phyloP scores from a whole-genome alignment of 2,888 invertebrate genomes.

The Perdita meconis region DNA sequence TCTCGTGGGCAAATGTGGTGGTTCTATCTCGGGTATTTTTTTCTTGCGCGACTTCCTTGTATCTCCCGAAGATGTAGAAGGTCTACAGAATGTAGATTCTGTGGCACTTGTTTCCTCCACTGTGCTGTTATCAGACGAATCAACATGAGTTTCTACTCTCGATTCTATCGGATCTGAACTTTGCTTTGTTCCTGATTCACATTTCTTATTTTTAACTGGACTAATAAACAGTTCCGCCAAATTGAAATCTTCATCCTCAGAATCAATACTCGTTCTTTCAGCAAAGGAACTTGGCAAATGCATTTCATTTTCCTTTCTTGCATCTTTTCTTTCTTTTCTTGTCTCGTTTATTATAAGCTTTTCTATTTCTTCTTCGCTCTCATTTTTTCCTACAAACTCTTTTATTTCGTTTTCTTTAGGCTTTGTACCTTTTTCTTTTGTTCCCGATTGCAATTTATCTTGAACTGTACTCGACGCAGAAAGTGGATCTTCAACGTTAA shows the following conservation, averaged over 20 bases:
- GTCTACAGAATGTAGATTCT: too few species aligned
- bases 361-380: neutral
- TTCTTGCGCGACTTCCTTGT: neutral
- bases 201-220: neutral
- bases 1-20: constrained; percentile 41
- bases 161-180: neutral
- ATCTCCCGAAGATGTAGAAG: neutral
- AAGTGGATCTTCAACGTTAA: neutral
- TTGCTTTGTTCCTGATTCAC: neutral
- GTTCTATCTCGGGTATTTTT: constrained; percentile 59
- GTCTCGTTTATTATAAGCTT: neutral
- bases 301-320: neutral
- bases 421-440: neutral
- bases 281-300: neutral
- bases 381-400: neutral
- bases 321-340: neutral
- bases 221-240: neutral
- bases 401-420: neutral
- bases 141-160: neutral
- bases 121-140: neutral
- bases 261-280: neutral
- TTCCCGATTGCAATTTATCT: neutral
- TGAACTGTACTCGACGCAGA: neutral
- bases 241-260: neutral
- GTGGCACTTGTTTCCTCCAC: neutral